A percentile compares a stretch with the other conserved stretches of the same genome.
These are phyloP conservation scores for Aphaenogaster floridana DNA, from an alignment of 1,140 invertebrate species.

Conservation along the genomic window DNA sequence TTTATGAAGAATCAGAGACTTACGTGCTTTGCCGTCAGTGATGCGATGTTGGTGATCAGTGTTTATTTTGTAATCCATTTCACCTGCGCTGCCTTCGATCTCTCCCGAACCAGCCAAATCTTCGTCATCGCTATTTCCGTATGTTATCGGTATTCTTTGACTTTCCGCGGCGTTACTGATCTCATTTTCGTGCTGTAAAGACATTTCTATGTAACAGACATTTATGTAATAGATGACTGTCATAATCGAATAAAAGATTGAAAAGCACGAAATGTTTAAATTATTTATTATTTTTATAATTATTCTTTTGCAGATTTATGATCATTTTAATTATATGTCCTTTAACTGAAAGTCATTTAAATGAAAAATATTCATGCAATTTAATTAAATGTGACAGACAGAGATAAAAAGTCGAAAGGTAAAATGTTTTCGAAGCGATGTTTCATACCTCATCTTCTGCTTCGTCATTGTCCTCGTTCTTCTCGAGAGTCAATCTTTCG, in stretches of 20 bases:
- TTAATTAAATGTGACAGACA: constrained; percentile 16
- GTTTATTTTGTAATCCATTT: neutral
- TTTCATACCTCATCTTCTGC: constrained; percentile 44
- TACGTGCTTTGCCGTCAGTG: constrained; percentile 64
- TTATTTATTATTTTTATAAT: neutral
- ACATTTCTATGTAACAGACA: neutral
- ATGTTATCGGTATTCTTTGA: constrained; percentile 47
- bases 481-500: constrained; percentile 60
- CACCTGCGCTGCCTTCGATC: constrained; percentile 78
- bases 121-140: constrained; percentile 78
- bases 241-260: neutral
- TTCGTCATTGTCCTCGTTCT: constrained; percentile 55
- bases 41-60: neutral
- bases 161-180: constrained; percentile 66
- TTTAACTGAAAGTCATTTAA: neutral
- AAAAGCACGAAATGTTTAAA: neutral
- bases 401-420: neutral
- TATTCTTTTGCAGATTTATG: neutral
- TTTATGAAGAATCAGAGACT: constrained; percentile 50
- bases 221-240: neutral
- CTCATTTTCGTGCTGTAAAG: constrained; percentile 55
- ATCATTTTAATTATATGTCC: neutral
- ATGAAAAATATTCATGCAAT: neutral
- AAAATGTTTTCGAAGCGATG: neutral
- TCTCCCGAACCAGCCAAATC: constrained; percentile 80